Evolutionary conservation across 1,140 invertebrate species (phyloP), one percentile per base, ranked within the genome.

Genomic region (Microplitis mediator): DNA sequence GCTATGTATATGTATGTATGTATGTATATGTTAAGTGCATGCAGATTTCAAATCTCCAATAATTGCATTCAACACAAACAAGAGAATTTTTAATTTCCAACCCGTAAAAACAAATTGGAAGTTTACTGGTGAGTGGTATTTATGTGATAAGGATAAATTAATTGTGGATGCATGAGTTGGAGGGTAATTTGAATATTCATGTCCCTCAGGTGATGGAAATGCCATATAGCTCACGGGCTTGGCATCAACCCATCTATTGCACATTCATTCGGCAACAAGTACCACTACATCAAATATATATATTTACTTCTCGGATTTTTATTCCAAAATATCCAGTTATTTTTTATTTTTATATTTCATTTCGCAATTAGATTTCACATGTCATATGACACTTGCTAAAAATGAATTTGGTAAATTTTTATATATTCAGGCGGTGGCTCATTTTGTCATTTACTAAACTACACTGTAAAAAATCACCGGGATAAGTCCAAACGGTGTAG

Each of bases 121-220:
- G 34, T 60, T 51, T 39, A 51, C 8, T 11, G n/a, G 50, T 34
- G 9, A 52, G 39, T n/a, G 54, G 50, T 76, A 78, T 77, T 77
- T 77, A 65, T 65, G 72, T 74, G 62, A 54, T 76, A 75, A 77
- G 72, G 62, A 56, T 69, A 76, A 78, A 71, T 77, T 73, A 73
- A 79, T 81, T 74, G 76, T 75, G 69, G 70, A 80, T 80, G 76
- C 79, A 81, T 79, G 73, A 78, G 64, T 75, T 73, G 62, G 39
- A 66, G 34, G 35, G 51, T 64, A 68, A 73, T 66, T 67, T 77
- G 76, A 77, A 81, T 81, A 82, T 82, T 81, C 76, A 79, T 77
- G 56, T 11, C 50, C 52, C 62, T 64, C 34, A 64, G 62, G 62
- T 64, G 34, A 52, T n/a, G 14, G 65, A 61, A 66, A 75, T 74